Evolutionary conservation across 2,888 invertebrate genomes (phyloP), one percentile per base, ranked within the genome.

Genomic region (Aporophyla nigra): DNA sequence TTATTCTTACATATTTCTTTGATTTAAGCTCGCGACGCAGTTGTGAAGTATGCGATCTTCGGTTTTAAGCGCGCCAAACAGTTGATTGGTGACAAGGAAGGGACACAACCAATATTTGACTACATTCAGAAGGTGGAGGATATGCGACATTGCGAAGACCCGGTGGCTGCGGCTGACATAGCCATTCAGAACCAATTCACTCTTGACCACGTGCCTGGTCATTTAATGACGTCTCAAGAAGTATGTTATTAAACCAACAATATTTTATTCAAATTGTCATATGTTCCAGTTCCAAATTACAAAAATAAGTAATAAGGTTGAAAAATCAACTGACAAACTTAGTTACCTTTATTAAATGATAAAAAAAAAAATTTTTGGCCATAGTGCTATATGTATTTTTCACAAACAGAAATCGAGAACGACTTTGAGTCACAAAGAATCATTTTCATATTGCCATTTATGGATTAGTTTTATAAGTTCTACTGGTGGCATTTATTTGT

Each of bases 151-250:
- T 97, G 96, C 79, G 95, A 97, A 80, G 97, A 97, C 84, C 95
- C 97, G 16, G 88, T 90, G 1, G 93, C 94, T 7, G 97, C 97
- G 6, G 97, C 97, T 2, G 91, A 91, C 21, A 91, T 97, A 24
- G 94, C 97, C 0, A 92, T 94, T 74, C 93, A 94, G 58, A 92
- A 97, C 82, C 93, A 97, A 67, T 97, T 98, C 67, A 97, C 97
- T 14, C 93, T 98, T 58, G 97, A 98, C 86, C 98, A 98, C 91
- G 97, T 98, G n/a, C 98, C 98, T 72, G 97, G 97, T 10, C 97
- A 97, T 88, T 93, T 98, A 79, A 94, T 98, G 63, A 98, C 97
- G 86, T 97, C 97, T 63, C 97, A 97, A 90, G 96, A 97, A 90
- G 98, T 98, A 93, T 93, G 96, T 90, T 53, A 14, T 40, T 16